Conservation (phyloP, 1,140 invertebrate species). For the Drosophila repletoides region DNA sequence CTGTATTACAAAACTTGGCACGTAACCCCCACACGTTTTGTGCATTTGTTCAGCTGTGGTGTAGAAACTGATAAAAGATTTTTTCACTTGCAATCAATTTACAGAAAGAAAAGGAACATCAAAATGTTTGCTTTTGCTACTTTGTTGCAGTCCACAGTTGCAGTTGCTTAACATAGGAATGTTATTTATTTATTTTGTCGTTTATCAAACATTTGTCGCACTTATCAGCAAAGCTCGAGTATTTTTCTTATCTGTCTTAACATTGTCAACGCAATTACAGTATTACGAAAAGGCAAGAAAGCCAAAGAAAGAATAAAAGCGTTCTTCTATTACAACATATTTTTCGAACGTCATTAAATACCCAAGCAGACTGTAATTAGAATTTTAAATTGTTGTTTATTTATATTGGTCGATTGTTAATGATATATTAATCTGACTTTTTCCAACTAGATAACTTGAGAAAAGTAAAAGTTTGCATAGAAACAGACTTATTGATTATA, state of each 20-base stretch:
- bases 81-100: constrained; percentile 16
- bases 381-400: too few relatives aligned
- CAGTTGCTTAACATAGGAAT: constrained; percentile 6
- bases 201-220: constrained; percentile 49
- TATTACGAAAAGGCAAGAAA: too few relatives aligned
- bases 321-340: too few relatives aligned
- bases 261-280: constrained; percentile 21
- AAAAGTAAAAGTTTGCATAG: too few relatives aligned
- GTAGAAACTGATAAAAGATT: constrained; percentile 22
- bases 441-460: too few relatives aligned
- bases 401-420: too few relatives aligned
- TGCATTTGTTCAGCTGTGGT: constrained; percentile 51
- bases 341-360: too few relatives aligned
- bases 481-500: too few relatives aligned
- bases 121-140: constrained; percentile 19
- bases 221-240: constrained; percentile 30
- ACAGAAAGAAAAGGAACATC: neutral
- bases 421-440: too few relatives aligned
- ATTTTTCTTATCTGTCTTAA: constrained; percentile 40
- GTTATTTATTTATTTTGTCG: constrained; percentile 7
- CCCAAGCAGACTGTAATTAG: too few relatives aligned
- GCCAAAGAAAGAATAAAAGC: constrained; percentile 2
- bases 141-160: constrained; percentile 14
- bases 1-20: constrained; percentile 54
- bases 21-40: constrained; percentile 51